phyloP scores from a whole-genome alignment of 1,140 invertebrate genomes.

The Scaptomyza graminum region DNA sequence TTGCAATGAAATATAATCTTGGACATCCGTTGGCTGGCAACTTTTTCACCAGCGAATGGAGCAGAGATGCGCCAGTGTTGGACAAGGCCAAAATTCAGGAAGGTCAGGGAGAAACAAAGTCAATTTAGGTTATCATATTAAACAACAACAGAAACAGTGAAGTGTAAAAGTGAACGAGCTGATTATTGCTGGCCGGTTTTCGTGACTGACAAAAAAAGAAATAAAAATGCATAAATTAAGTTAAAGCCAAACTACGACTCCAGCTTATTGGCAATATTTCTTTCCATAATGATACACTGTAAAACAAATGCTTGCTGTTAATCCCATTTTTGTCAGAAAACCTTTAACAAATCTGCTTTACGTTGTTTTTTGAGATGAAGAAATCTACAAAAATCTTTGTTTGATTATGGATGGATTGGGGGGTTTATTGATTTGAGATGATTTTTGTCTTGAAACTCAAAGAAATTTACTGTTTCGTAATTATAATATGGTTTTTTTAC shows the following conservation, averaged over 20 bases:
- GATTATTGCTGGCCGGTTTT: constrained; percentile 24
- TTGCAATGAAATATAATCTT: constrained; percentile 92
- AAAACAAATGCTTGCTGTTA: neutral
- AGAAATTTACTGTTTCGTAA: too few species aligned
- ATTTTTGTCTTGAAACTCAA: too few species aligned
- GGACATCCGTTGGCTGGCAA: constrained; percentile 93
- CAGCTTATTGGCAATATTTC: constrained; percentile 21
- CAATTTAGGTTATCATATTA: constrained; percentile 20
- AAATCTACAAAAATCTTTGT: too few species aligned
- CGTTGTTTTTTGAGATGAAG: too few species aligned
- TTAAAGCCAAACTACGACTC: constrained; percentile 6
- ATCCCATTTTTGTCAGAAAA: too few species aligned
- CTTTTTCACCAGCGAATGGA: constrained; percentile 86
- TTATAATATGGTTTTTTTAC: too few species aligned
- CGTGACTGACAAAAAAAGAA: constrained; percentile 2
- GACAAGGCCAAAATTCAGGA: constrained; percentile 24
- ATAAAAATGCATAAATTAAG: constrained; percentile 51
- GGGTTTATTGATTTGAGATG: too few species aligned
- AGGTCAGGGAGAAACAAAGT: neutral
- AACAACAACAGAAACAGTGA: neutral
- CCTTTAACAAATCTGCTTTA: too few species aligned
- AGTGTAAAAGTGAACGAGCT: neutral
- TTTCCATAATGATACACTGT: constrained; percentile 19
- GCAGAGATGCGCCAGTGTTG: constrained; percentile 44
- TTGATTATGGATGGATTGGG: too few species aligned